A percentile compares a stretch with the other conserved stretches of the same genome.
Evolutionary conservation across 2,797 vertebrate genomes (phyloP).

Genomic region (Hipposideros larvatus): DNA sequence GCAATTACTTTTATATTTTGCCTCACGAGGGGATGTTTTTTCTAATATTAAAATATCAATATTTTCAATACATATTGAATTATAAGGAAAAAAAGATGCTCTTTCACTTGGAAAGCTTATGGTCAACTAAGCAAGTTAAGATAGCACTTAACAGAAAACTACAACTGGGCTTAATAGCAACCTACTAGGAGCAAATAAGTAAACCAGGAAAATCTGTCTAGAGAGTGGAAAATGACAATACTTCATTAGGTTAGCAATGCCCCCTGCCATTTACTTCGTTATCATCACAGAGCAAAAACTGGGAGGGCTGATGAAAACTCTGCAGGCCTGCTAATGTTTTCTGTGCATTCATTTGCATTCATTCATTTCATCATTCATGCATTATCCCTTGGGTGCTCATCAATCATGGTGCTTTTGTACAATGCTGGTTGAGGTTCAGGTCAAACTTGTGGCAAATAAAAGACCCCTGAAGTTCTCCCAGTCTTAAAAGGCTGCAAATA

Average conservation of each 20-base stretch:
- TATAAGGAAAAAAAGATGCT: neutral
- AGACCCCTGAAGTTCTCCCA: neutral
- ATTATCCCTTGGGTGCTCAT: fast-evolving
- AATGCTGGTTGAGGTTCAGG: neutral
- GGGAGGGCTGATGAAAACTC: neutral
- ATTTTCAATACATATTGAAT: neutral
- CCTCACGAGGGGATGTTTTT: neutral
- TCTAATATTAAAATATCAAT: neutral
- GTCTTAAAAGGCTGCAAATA: neutral
- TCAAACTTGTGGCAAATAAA: neutral
- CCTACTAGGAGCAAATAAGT: neutral
- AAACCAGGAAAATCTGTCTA: neutral
- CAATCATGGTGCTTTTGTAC: neutral
- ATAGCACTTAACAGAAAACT: neutral
- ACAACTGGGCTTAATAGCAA: neutral
- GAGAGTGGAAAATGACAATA: neutral
- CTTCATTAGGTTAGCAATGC: neutral
- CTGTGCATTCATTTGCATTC: neutral
- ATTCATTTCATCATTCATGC: neutral
- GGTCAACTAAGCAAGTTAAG: neutral
- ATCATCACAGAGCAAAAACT: neutral
- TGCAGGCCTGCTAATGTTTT: neutral
- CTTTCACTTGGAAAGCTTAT: neutral
- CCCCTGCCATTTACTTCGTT: neutral
- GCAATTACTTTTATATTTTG: conserved; percentile 27